Percentiles rank a stretch among this genome's conserved stretches.
Evolutionary conservation across 2,888 invertebrate species (phyloP).

Genomic region (Cabera pusaria): DNA sequence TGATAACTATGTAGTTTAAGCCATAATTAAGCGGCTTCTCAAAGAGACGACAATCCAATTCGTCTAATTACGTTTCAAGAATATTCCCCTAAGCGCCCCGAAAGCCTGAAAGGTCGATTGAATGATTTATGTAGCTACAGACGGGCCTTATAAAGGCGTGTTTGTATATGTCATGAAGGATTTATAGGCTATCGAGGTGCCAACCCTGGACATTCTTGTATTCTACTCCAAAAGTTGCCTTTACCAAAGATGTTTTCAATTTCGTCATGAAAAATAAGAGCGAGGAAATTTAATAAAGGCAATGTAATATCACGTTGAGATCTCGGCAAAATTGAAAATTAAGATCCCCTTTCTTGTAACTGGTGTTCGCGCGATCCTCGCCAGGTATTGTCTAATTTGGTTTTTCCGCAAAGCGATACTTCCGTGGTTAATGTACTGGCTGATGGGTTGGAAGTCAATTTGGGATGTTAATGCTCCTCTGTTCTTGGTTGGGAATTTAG

Average conservation of each 20-base stretch:
- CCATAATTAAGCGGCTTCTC: no score
- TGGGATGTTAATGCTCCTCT: constrained; percentile 23
- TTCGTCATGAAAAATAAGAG: constrained; percentile 67
- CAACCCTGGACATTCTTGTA: constrained; percentile 64
- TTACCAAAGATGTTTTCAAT: constrained; percentile 63
- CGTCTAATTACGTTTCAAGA: no score
- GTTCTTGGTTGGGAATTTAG: constrained; percentile 15
- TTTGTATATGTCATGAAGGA: constrained; percentile 77
- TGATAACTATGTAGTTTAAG: no score
- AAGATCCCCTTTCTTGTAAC: constrained; percentile 50
- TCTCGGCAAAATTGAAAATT: constrained; percentile 66
- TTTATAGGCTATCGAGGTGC: constrained; percentile 61
- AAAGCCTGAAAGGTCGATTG: no score
- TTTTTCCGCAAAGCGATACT: constrained; percentile 33
- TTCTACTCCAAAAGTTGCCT: no score
- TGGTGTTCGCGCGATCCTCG: constrained; percentile 35
- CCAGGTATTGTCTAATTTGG: constrained; percentile 37
- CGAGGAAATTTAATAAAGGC: constrained; percentile 65
- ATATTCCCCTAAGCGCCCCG: no score
- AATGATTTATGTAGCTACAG: constrained; percentile 66
- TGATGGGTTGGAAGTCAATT: constrained; percentile 30
- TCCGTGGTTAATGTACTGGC: constrained; percentile 25
- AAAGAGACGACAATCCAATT: no score
- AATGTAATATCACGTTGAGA: constrained; percentile 55
- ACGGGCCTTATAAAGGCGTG: constrained; percentile 52